phyloP scores from a whole-genome alignment of 2,888 invertebrate genomes.

The Drosophila prolongata region DNA sequence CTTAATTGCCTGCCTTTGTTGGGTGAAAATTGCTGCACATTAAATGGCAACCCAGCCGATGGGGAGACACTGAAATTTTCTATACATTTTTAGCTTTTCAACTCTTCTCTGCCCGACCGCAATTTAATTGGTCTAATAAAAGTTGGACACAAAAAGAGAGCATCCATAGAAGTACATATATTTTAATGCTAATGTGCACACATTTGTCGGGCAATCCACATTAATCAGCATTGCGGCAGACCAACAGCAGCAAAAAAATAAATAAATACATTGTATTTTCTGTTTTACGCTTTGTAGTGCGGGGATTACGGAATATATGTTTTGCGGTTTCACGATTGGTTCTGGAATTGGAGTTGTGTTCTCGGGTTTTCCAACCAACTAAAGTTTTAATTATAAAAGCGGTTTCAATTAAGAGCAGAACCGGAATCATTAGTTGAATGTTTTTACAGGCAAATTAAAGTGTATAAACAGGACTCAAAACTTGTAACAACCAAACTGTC shows the following conservation, averaged over 20 bases:
- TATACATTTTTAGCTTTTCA: constrained; percentile 31
- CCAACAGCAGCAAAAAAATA: constrained; percentile 31
- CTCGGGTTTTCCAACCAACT: constrained; percentile 3
- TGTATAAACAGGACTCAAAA: too few species aligned
- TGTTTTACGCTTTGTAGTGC: constrained; percentile 30
- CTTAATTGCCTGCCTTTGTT: constrained; percentile 53
- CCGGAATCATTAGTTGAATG: constrained; percentile 3
- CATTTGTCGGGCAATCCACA: constrained; percentile 68
- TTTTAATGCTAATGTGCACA: constrained; percentile 77
- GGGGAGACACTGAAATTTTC: constrained; percentile 12
- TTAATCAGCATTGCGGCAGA: constrained; percentile 69
- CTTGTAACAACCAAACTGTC: too few species aligned
- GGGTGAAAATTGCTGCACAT: constrained; percentile 74
- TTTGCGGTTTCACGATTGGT: constrained; percentile 46
- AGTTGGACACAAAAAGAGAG: constrained; percentile 47
- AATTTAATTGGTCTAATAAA: constrained; percentile 77
- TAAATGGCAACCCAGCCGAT: constrained; percentile 62
- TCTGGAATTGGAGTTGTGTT: constrained; percentile 11
- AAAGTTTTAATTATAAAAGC: constrained; percentile 40
- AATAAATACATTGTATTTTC: constrained; percentile 27
- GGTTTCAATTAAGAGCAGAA: constrained; percentile 8
- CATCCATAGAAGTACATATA: constrained; percentile 11
- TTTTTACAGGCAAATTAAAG: too few species aligned
- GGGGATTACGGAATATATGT: constrained; percentile 62
- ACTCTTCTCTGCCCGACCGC: constrained; percentile 48